Conservation (phyloP, 2,797 vertebrate genomes). For the Clarias fuscus region DNA sequence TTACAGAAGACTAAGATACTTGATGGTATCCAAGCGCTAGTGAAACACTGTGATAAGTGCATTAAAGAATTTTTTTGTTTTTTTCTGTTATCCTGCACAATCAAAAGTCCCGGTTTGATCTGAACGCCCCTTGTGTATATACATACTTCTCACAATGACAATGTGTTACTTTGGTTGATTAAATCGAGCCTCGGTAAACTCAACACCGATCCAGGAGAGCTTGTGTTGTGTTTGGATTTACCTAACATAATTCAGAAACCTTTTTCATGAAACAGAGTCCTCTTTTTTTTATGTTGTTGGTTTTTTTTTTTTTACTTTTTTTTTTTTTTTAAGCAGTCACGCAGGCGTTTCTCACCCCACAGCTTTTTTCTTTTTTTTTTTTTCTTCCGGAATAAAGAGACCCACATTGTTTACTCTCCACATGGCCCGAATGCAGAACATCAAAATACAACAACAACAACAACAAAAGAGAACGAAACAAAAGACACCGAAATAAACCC, state of each 20-base stretch:
- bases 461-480: constrained; percentile 69
- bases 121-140: too few relatives aligned
- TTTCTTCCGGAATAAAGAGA: constrained; percentile 26
- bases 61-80: too few relatives aligned
- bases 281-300: constrained; percentile 14
- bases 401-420: constrained; percentile 40
- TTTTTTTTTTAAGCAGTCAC: constrained; percentile 33
- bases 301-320: constrained; percentile 21
- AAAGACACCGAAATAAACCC: constrained; percentile 68
- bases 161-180: constrained; percentile 68
- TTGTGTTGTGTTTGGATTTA: constrained; percentile 30
- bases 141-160: constrained; percentile 44
- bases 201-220: constrained; percentile 61
- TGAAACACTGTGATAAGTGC: too few relatives aligned
- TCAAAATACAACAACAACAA: constrained; percentile 63
- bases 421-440: constrained; percentile 49
- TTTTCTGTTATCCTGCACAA: too few relatives aligned
- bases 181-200: constrained; percentile 69
- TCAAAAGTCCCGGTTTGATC: too few relatives aligned
- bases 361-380: constrained; percentile 30
- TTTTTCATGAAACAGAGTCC: not conserved
- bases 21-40: too few relatives aligned
- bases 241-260: constrained; percentile 2
- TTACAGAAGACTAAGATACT: too few relatives aligned
- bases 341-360: constrained; percentile 46